phyloP scores from a whole-genome alignment of 1,140 invertebrate genomes.

The Drosophila trapezifrons region DNA sequence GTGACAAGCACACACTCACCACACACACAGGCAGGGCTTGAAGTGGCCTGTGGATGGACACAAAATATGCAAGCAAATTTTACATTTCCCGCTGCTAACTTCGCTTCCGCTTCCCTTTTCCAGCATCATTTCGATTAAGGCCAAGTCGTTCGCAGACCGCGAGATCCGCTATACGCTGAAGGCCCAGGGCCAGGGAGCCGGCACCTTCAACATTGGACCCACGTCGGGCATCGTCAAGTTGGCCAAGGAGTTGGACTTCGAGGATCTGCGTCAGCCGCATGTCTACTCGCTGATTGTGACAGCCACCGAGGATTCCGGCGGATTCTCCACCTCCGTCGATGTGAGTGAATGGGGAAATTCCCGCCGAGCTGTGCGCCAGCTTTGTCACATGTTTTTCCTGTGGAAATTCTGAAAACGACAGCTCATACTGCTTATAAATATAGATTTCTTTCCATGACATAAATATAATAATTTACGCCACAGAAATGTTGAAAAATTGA shows the following conservation, averaged over 20 bases:
- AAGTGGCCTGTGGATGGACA: conserved; percentile 28
- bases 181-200: conserved; percentile 96
- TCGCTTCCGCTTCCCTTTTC: conserved; percentile 16
- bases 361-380: background rate
- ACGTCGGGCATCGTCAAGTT: conserved; percentile 96
- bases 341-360: conserved; percentile 85
- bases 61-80: conserved; percentile 68
- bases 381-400: background rate
- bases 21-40: conserved; percentile 13
- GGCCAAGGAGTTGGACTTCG: conserved; percentile 97
- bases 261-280: conserved; percentile 96
- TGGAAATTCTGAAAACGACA: background rate
- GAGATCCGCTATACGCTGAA: conserved; percentile 97
- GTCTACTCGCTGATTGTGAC: conserved; percentile 96
- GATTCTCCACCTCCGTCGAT: conserved; percentile 97
- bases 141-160: conserved; percentile 97
- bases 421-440: background rate
- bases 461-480: too few species aligned
- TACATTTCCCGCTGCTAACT: conserved; percentile 46
- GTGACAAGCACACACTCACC: conserved; percentile 42
- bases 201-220: conserved; percentile 97
- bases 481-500: too few species aligned
- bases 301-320: conserved; percentile 97
- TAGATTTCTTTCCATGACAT: background rate
- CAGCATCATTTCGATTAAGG: conserved; percentile 96